Percentiles rank a stretch among this genome's conserved stretches.
Evolutionary conservation across 2,888 invertebrate genomes (phyloP).

Genomic region (Erebia ligea): DNA sequence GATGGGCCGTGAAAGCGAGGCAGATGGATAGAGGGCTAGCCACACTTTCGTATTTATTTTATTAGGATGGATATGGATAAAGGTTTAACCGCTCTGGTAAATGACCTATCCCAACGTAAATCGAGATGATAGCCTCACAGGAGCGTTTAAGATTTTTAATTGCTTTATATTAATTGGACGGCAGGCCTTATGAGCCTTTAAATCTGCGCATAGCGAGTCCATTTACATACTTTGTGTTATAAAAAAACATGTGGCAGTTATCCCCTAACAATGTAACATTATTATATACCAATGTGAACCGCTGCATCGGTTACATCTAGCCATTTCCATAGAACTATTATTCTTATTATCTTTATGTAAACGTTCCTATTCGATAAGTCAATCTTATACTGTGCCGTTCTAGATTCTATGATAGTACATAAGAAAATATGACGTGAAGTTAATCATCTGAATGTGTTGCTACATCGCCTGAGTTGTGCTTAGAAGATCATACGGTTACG

Average conservation of each 20-base stretch:
- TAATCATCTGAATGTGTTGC: neutral
- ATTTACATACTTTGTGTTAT: neutral
- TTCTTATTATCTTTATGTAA: neutral
- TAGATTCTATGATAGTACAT: neutral
- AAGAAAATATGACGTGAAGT: neutral
- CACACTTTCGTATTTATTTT: no score
- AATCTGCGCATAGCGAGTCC: no score
- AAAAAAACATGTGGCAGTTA: neutral
- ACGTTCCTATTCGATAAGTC: neutral
- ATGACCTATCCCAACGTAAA: no score
- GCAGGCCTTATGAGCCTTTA: no score
- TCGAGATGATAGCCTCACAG: no score
- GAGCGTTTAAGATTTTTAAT: no score
- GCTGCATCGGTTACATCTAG: neutral
- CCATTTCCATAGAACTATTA: neutral
- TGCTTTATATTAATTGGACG: no score
- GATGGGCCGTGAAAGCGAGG: no score
- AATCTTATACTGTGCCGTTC: neutral
- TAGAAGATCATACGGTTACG: neutral
- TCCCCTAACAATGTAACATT: neutral
- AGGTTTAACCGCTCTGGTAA: no score
- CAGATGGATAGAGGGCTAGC: no score
- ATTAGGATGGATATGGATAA: no score
- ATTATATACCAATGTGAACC: neutral
- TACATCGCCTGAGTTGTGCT: neutral